phyloP scores from a whole-genome alignment of 2,113 vertebrate species.

The Microtus pennsylvanicus region DNA sequence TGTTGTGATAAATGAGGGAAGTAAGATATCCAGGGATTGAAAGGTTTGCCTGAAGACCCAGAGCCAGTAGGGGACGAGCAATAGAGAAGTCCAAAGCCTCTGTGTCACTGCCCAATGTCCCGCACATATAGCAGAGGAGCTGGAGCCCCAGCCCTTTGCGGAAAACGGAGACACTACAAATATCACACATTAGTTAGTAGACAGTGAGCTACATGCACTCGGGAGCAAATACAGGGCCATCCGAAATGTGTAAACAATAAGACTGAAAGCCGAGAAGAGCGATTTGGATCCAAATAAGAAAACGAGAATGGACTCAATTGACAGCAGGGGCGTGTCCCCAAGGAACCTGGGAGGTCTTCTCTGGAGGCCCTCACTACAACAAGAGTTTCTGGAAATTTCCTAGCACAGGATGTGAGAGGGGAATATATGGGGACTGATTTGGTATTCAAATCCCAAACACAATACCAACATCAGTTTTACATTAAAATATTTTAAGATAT shows the following conservation, averaged over 20 bases:
- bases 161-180: neutral
- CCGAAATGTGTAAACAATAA: slow-evolving; percentile 68
- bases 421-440: slow-evolving; percentile 75
- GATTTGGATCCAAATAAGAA: slow-evolving; percentile 62
- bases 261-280: slow-evolving; percentile 34
- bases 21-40: neutral
- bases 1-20: neutral
- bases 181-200: slow-evolving; percentile 26
- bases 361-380: slow-evolving; percentile 4
- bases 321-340: slow-evolving; percentile 61
- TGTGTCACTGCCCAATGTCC: neutral
- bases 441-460: slow-evolving; percentile 65
- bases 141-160: neutral
- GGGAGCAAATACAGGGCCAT: slow-evolving; percentile 31
- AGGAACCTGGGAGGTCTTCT: slow-evolving; percentile 76
- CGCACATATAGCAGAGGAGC: neutral
- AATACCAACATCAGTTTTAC: slow-evolving; percentile 79
- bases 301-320: slow-evolving; percentile 31
- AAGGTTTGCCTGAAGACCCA: neutral
- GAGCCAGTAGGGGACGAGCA: neutral
- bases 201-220: slow-evolving; percentile 23
- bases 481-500: slow-evolving; percentile 76
- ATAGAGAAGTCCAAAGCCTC: neutral
- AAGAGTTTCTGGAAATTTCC: slow-evolving; percentile 71
- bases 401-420: slow-evolving; percentile 74